Evolutionary conservation across 1,140 invertebrate species (phyloP).

Genomic region (Campodea augens): DNA sequence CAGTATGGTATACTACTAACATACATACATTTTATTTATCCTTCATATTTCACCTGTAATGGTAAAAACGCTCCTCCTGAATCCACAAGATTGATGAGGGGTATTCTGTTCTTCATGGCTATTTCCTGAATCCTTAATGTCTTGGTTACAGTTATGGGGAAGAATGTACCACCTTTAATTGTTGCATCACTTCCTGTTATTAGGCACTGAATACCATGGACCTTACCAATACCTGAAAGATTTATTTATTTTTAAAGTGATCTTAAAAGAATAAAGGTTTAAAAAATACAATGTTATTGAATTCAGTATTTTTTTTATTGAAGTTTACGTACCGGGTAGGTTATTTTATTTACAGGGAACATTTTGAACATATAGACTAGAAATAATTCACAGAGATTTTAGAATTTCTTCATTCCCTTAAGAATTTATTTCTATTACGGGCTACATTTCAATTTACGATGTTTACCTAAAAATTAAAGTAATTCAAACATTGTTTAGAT

Average conservation of each 20-base stretch:
- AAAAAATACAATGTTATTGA: background rate
- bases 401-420: too few relatives aligned
- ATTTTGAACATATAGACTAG: too few relatives aligned
- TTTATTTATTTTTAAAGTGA: background rate
- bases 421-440: too few relatives aligned
- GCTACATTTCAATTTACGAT: too few relatives aligned
- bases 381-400: too few relatives aligned
- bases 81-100: conserved; percentile 41
- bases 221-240: conserved; percentile 34
- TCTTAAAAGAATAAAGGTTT: background rate
- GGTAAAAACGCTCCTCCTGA: conserved; percentile 42
- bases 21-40: background rate
- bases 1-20: too few relatives aligned
- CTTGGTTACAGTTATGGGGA: conserved; percentile 45
- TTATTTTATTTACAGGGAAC: background rate
- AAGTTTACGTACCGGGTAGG: background rate
- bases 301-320: background rate
- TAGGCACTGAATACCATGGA: conserved; percentile 32
- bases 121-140: conserved; percentile 45
- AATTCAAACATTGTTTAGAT: too few relatives aligned
- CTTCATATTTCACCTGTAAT: conserved; percentile 11
- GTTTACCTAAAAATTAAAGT: too few relatives aligned
- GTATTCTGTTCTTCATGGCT: conserved; percentile 34
- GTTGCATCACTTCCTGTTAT: conserved; percentile 47
- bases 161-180: conserved; percentile 44